Base-by-base conservation (phyloP, 2,797 vertebrate genomes). In the Ciconia nigra region DNA sequence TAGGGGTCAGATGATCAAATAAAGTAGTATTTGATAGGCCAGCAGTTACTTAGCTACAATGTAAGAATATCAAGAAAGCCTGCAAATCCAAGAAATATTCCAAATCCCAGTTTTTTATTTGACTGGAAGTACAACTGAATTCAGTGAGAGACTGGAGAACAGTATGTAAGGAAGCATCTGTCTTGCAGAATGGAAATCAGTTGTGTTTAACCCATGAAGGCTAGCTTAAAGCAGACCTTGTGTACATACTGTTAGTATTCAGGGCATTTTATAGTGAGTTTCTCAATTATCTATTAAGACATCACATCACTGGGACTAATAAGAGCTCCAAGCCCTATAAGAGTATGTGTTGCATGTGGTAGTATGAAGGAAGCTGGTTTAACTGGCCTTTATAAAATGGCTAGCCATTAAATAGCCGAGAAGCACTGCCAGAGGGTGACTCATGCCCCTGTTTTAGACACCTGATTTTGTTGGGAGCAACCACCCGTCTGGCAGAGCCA, bases 301-400 rank as follows among this genome's bases (percentile, higher is more conserved):
- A 21, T 2, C 1, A 70, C 73, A 61, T 81, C 55, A 54, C 63
- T 71, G 78, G 41, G 24, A 49, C 55, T 92, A 91, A 31, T 63
- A 84, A 71, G n/a, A 91, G 24, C 83, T 77, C 51, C 76, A 67
- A 93, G 59, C n/a, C 29, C 7, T 85, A 1, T 17, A 39, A 73
- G 54, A 92, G 47, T 49, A 21, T 54, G 35, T 57, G 39, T 73
- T 90, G 52, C 59, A 63, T 82, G 15, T 70, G 25, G 87, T 87
- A 66, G 26, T 71, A 54, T 67, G 83, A 89, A 81, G 41, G 59
- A 90, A 92, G 93, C 91, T 96, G 55, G 88, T 85, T 93, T 80
- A 89, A 89, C 87, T 94, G 78, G 83, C 74, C 90, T 90, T 77
- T 77, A 62, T 47, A 47, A 87, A 74, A 82, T 51, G 28, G 39